phyloP scores from a whole-genome alignment of 2,113 vertebrate species.

The Zosterops pallidus region DNA sequence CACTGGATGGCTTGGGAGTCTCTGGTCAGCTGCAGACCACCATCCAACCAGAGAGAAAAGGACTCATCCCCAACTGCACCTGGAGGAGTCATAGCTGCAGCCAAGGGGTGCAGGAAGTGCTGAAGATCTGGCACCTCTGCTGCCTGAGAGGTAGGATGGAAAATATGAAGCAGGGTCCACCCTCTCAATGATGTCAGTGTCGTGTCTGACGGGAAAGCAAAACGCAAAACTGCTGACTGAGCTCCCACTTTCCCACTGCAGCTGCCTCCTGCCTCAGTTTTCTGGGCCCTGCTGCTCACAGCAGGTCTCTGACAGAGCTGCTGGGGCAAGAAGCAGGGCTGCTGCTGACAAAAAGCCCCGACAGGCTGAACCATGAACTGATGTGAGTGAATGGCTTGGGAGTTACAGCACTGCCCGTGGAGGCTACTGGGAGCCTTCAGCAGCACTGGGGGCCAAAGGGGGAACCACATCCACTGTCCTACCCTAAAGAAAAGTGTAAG shows the following conservation, averaged over 20 bases:
- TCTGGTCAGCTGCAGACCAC: not conserved
- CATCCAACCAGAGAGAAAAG: not conserved
- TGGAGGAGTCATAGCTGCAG: not conserved
- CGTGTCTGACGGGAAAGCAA: constrained; percentile 34
- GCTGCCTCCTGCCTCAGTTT: not conserved
- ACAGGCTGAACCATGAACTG: fast-evolving
- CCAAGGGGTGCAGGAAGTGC: not conserved
- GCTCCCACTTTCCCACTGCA: not conserved
- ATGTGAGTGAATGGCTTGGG: fast-evolving
- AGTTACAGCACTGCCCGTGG: fast-evolving
- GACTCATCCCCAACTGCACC: fast-evolving
- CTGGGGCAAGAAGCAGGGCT: not conserved
- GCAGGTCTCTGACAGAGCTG: not conserved
- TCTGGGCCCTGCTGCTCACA: not conserved
- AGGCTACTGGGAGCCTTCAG: not conserved
- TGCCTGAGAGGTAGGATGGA: not conserved
- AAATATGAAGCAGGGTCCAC: constrained; percentile 10
- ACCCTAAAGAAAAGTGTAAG: not conserved
- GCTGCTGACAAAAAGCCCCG: not conserved
- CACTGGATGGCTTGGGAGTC: not conserved
- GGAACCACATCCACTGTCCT: not conserved
- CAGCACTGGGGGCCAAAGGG: fast-evolving
- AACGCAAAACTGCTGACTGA: constrained; percentile 56
- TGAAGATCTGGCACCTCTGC: not conserved
- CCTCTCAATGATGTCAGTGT: not conserved